Conservation (phyloP, 2,113 vertebrate species). For the Athene cunicularia region DNA sequence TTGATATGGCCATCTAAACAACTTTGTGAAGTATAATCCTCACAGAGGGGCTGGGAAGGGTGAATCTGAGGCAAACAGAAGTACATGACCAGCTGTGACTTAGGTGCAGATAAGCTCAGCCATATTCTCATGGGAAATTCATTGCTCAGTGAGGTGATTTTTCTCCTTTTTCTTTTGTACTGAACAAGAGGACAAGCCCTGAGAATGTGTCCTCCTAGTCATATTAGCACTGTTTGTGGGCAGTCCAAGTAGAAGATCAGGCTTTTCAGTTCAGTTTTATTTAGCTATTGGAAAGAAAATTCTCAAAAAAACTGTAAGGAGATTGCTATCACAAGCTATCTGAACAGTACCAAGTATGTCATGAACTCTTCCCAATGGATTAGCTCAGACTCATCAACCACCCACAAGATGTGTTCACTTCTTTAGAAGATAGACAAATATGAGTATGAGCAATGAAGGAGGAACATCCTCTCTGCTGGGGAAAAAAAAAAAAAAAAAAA, state of each 20-base stretch:
- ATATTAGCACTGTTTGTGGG: not conserved
- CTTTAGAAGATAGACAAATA: not conserved
- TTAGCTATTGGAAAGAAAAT: not conserved
- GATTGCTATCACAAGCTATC: not conserved
- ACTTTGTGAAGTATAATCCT: not conserved
- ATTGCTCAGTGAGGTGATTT: not conserved
- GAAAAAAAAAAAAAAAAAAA: not conserved
- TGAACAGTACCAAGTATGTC: not conserved
- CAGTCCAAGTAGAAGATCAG: not conserved
- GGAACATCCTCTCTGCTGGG: not conserved
- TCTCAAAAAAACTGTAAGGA: not conserved
- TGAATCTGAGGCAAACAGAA: not conserved
- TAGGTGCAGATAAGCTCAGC: not conserved
- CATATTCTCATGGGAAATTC: not conserved
- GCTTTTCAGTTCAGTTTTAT: not conserved
- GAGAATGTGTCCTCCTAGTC: fast-evolving
- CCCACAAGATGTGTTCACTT: not conserved
- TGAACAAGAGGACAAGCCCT: fast-evolving
- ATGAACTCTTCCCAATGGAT: not conserved
- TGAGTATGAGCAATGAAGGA: not conserved
- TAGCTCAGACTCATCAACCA: not conserved
- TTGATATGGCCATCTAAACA: not conserved
- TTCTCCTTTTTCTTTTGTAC: not conserved
- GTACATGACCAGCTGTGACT: fast-evolving
- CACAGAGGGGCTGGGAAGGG: not conserved